Conservation (phyloP, 2,888 invertebrate species). For the Polylopha cassiicola region DNA sequence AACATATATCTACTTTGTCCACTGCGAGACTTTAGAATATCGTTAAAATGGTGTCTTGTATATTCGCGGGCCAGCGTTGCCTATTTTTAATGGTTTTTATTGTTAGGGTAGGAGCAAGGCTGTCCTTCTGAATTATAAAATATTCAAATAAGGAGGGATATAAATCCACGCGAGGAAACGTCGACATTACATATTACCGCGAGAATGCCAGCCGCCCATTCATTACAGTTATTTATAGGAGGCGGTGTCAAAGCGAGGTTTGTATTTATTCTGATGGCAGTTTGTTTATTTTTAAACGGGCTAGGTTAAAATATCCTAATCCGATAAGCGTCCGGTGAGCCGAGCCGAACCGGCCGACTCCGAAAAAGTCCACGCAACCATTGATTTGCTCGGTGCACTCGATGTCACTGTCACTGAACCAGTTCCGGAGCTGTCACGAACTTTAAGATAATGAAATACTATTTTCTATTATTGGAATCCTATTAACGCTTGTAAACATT, state of each 20-base stretch:
- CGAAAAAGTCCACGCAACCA: constrained; percentile 48
- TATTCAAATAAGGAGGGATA: constrained; percentile 67
- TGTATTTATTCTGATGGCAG: constrained; percentile 69
- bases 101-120: constrained; percentile 40
- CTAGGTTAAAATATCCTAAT: constrained; percentile 61
- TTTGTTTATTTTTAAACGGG: constrained; percentile 72
- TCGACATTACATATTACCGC: constrained; percentile 68
- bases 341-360: constrained; percentile 39
- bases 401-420: constrained; percentile 51
- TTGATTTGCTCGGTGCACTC: constrained; percentile 51
- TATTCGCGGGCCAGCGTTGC: constrained; percentile 7
- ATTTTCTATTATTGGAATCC: constrained; percentile 56
- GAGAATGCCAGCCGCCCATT: constrained; percentile 67
- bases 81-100: constrained; percentile 35
- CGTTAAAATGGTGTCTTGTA: constrained; percentile 18
- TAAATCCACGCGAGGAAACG: constrained; percentile 66
- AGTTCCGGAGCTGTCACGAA: constrained; percentile 41
- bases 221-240: constrained; percentile 75
- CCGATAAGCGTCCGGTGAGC: constrained; percentile 62
- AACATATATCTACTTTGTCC: constrained; percentile 16
- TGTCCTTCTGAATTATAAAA: constrained; percentile 62
- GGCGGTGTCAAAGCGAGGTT: constrained; percentile 68
- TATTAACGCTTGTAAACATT: constrained; percentile 38
- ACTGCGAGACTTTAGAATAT: constrained; percentile 13
- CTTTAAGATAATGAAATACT: constrained; percentile 55